These are phyloP conservation scores for Chymomyza caudatula DNA, from an alignment of 2,888 invertebrate genomes.

Conservation along the genomic window DNA sequence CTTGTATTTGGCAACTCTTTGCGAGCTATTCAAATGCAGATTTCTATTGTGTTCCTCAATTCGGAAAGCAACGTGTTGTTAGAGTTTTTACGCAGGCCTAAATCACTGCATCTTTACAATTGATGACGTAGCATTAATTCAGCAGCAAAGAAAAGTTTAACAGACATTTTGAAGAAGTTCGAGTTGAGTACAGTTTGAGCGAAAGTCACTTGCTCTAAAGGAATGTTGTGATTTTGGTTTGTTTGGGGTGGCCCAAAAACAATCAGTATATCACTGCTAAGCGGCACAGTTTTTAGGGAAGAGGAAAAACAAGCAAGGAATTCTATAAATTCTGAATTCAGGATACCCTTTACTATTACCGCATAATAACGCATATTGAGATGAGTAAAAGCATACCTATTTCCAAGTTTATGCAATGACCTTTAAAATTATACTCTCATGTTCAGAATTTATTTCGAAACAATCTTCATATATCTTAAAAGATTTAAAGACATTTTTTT, in stretches of 20 bases:
- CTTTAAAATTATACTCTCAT: too few relatives aligned
- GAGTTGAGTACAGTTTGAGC: neutral
- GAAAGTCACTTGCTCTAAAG: neutral
- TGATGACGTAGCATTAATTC: neutral
- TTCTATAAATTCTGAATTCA: too few relatives aligned
- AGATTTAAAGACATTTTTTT: too few relatives aligned
- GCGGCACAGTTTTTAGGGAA: neutral
- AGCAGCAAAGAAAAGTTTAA: neutral
- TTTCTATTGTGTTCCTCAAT: constrained; percentile 41
- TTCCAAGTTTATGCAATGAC: too few relatives aligned
- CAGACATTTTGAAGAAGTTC: neutral
- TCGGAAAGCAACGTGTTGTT: neutral
- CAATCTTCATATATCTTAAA: too few relatives aligned
- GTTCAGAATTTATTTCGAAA: too few relatives aligned
- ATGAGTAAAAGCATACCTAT: too few relatives aligned
- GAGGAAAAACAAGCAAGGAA: neutral
- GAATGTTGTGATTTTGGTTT: neutral
- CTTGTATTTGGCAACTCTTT: constrained; percentile 17
- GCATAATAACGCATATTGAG: too few relatives aligned
- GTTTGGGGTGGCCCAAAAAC: neutral
- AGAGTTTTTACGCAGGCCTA: neutral
- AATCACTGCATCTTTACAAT: neutral
- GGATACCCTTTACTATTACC: too few relatives aligned
- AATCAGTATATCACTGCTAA: neutral
- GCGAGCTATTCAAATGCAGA: constrained; percentile 53